Base-by-base conservation (phyloP, 1,140 invertebrate species). In the Phymastichus coffea region DNA sequence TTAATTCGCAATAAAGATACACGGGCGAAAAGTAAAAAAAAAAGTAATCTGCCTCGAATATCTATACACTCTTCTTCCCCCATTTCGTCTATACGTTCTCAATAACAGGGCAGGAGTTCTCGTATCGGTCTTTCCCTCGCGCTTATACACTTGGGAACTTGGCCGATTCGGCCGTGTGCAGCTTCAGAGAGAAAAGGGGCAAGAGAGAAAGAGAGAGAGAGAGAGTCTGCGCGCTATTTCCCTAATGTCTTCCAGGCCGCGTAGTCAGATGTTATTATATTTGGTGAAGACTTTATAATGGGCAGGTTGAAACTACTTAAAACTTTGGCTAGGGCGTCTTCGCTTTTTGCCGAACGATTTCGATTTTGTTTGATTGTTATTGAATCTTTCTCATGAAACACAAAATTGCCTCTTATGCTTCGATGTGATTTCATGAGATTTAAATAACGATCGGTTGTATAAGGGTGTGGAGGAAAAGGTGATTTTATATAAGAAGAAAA, bases 241-340 rank as follows among this genome's bases (percentile, higher is more conserved):
- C 78, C 75, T 78, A 79, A 79, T 80, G 76, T 74, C 70, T 76
- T 78, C 70, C 76, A 78, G 70, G 68, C 74, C 66, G 68, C 70
- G 70, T 69, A 74, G 64, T 54, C 68, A 64, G 66, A 75, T 75
- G 75, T 77, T 78, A 79, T 79, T 79, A 78, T 78, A 73, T 75
- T 77, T 53, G 20, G 57, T 78, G 76, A 79, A 77, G 77, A 79
- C 75, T 78, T 79, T 79, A 79, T 78, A 79, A 79, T 79, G 68
- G 75, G 48, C 12, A 52, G 23, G 41, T 33, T 47, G 51, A 75
- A 74, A 77, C 72, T 78, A 68, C 70, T 77, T 74, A 75, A 76
- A 78, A 60, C 63, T 66, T 19, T 19, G 57, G 59, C 30, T 30
- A 30, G 67, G 65, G 64, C 63, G 70, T 71, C 62, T 69, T 68